These are phyloP conservation scores for Sparus aurata DNA, from an alignment of 2,797 vertebrate genomes.

Conservation along the genomic window DNA sequence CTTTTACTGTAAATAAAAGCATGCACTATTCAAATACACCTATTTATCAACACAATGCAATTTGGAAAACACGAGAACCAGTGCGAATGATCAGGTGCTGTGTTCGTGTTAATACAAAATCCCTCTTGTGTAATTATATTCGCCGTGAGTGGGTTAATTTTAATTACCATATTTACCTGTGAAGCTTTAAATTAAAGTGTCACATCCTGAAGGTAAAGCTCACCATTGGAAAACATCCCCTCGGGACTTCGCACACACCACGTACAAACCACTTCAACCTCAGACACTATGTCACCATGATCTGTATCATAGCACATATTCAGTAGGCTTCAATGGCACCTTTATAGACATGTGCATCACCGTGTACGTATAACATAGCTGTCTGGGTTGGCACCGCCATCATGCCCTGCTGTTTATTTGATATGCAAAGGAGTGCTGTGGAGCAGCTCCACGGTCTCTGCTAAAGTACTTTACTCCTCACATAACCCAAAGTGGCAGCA, in stretches of 20 bases:
- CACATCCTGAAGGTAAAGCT: constrained; percentile 62
- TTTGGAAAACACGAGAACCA: constrained; percentile 59
- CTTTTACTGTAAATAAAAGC: constrained; percentile 55
- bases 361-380: constrained; percentile 66
- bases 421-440: constrained; percentile 86
- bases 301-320: constrained; percentile 62
- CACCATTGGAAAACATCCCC: constrained; percentile 44
- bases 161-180: constrained; percentile 77
- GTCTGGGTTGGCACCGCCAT: constrained; percentile 78
- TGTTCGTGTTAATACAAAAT: constrained; percentile 56
- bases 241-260: constrained; percentile 39
- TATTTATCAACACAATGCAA: constrained; percentile 61
- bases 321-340: constrained; percentile 69
- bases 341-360: constrained; percentile 63
- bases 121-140: constrained; percentile 63
- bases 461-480: constrained; percentile 87
- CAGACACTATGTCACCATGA: constrained; percentile 67
- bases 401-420: constrained; percentile 83
- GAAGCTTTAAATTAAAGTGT: constrained; percentile 63
- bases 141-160: constrained; percentile 56
- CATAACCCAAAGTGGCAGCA: constrained; percentile 89
- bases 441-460: constrained; percentile 80
- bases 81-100: constrained; percentile 24
- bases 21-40: constrained; percentile 53
- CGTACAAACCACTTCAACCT: constrained; percentile 53